Percentiles rank a stretch among this genome's conserved stretches.
phyloP scores from a whole-genome alignment of 2,113 vertebrate species.

The Peromyscus californicus region DNA sequence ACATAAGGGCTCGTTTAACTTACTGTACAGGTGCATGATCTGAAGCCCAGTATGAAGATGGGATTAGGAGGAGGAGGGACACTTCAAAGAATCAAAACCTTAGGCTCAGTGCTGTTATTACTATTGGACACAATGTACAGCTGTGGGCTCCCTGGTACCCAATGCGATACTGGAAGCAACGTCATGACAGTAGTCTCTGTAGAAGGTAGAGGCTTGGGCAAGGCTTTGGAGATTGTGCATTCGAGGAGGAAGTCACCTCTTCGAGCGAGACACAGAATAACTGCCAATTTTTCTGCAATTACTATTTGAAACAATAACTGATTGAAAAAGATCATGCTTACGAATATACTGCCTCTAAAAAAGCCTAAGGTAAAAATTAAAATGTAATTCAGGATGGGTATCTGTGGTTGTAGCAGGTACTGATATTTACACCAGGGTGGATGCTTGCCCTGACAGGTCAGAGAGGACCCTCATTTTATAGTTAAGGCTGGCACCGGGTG shows the following conservation, averaged over 20 bases:
- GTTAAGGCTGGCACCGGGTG: background rate
- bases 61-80: background rate
- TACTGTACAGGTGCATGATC: background rate
- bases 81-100: slow-evolving; percentile 7
- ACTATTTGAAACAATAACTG: background rate
- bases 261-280: slow-evolving; percentile 33
- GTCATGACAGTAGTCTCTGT: background rate
- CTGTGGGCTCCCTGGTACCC: background rate
- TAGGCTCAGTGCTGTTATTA: background rate
- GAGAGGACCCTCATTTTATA: background rate
- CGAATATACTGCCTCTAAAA: slow-evolving; percentile 25
- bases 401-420: background rate
- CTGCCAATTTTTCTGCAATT: background rate
- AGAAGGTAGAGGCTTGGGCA: background rate
- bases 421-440: background rate
- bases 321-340: background rate
- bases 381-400: background rate
- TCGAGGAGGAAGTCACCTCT: slow-evolving; percentile 19
- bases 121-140: slow-evolving; percentile 3
- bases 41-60: background rate
- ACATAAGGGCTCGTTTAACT: background rate
- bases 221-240: background rate
- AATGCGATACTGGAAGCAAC: slow-evolving; percentile 24
- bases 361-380: background rate
- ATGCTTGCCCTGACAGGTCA: background rate